Percentiles rank a stretch among this genome's conserved stretches.
Evolutionary conservation across 2,797 vertebrate species (phyloP).

Genomic region (Esox lucius): DNA sequence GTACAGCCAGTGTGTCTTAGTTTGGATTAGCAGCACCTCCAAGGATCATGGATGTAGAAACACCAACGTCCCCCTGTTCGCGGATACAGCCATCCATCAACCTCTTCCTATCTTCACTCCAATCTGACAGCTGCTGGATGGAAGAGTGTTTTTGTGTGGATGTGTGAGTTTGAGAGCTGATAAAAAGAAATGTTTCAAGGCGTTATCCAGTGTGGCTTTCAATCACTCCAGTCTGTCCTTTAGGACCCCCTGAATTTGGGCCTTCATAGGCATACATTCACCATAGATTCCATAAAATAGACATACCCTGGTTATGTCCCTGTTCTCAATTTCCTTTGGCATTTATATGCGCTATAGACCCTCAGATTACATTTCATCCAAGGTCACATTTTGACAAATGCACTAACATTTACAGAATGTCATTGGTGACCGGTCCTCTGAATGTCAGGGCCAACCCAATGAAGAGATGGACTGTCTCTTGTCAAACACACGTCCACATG

Average conservation of each 20-base stretch:
- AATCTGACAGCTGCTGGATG: neutral
- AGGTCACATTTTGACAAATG: conserved; percentile 12
- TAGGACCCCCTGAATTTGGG: neutral
- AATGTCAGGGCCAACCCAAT: conserved; percentile 4
- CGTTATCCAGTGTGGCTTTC: neutral
- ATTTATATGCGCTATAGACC: neutral
- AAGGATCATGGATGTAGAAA: neutral
- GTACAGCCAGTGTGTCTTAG: too few relatives aligned
- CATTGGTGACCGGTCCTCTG: neutral
- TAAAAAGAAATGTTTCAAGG: neutral
- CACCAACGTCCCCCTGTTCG: neutral
- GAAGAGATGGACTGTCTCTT: neutral
- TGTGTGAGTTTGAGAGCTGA: neutral
- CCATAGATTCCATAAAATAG: neutral
- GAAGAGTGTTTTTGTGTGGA: neutral
- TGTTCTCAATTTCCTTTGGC: conserved; percentile 5
- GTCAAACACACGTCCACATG: conserved; percentile 3
- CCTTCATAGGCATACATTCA: neutral
- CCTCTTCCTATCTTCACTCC: neutral
- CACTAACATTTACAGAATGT: conserved; percentile 11
- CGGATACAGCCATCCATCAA: conserved; percentile 5
- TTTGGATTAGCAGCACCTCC: neutral
- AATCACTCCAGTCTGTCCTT: conserved; percentile 9
- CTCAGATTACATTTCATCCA: neutral
- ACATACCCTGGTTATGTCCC: neutral